phyloP scores from a whole-genome alignment of 2,888 invertebrate species.

The Neoascia interrupta region DNA sequence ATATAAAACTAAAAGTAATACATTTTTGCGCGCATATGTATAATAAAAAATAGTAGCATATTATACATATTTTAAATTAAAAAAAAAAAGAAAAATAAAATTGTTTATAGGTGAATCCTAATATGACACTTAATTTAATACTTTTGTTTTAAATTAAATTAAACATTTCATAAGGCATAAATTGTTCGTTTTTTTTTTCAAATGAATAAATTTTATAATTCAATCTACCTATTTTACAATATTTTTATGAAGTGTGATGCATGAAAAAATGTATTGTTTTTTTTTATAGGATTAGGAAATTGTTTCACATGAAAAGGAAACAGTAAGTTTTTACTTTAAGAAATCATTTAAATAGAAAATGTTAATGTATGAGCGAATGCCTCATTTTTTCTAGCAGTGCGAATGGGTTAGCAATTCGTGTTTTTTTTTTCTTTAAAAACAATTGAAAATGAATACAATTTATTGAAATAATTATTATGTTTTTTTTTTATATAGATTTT shows the following conservation, averaged over 20 bases:
- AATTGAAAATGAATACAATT: slow-evolving; percentile 47
- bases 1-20: slow-evolving; percentile 54
- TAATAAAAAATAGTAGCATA: slow-evolving; percentile 55
- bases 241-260: not conserved
- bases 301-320: too few relatives aligned
- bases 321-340: not conserved
- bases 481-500: slow-evolving; percentile 27
- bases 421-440: slow-evolving; percentile 19
- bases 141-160: slow-evolving; percentile 71
- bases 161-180: slow-evolving; percentile 24
- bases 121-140: slow-evolving; percentile 79
- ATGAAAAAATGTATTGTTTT: not conserved
- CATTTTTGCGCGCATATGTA: slow-evolving; percentile 65
- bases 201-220: not conserved
- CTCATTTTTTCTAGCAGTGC: slow-evolving; percentile 21
- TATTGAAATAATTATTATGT: slow-evolving; percentile 18
- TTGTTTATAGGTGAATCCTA: slow-evolving; percentile 63
- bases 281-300: slow-evolving; percentile 5
- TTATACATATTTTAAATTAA: slow-evolving; percentile 20
- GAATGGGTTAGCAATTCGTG: too few relatives aligned
- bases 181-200: not conserved
- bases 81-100: slow-evolving; percentile 18
- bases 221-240: too few relatives aligned
- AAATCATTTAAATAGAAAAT: slow-evolving; percentile 54
- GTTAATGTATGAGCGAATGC: slow-evolving; percentile 36